Conservation (phyloP, 64 coral and sea anemone species). For the Dendrophyllia cribrosa region DNA sequence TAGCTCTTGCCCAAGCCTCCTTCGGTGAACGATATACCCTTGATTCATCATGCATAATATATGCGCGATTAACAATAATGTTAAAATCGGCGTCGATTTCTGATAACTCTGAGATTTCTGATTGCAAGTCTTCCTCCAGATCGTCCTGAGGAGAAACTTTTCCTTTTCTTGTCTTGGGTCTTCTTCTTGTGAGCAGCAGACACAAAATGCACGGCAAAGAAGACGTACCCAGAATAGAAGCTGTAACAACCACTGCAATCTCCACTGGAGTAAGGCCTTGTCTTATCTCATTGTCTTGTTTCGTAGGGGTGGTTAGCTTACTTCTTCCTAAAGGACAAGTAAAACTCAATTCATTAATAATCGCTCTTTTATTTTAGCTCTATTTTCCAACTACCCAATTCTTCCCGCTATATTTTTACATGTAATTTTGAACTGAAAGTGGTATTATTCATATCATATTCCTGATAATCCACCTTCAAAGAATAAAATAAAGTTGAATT, state of each 20-base stretch:
- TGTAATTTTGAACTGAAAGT: too few relatives aligned
- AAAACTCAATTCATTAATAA: background rate
- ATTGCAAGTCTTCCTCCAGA: background rate
- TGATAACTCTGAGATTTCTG: background rate
- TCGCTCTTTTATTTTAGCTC: too few relatives aligned
- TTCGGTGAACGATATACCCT: background rate
- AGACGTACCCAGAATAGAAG: background rate
- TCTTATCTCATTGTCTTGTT: background rate
- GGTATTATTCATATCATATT: too few relatives aligned
- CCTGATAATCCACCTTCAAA: too few relatives aligned
- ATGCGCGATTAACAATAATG: background rate
- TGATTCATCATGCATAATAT: background rate
- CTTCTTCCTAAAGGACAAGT: background rate
- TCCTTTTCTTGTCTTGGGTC: background rate
- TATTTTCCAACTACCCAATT: too few relatives aligned
- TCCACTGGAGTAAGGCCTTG: constrained; percentile 34
- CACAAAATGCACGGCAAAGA: constrained; percentile 11
- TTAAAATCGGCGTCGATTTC: constrained; percentile 8
- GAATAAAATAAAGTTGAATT: too few relatives aligned
- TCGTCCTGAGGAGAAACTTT: background rate
- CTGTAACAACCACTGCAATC: background rate
- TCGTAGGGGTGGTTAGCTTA: background rate
- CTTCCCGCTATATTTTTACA: too few relatives aligned
- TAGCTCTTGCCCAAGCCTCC: background rate
- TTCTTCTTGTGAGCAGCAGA: background rate